phyloP scores from a whole-genome alignment of 30 jellyfish, hydroid and myxozoan species.

The Chrysaora quinquecirrha region DNA sequence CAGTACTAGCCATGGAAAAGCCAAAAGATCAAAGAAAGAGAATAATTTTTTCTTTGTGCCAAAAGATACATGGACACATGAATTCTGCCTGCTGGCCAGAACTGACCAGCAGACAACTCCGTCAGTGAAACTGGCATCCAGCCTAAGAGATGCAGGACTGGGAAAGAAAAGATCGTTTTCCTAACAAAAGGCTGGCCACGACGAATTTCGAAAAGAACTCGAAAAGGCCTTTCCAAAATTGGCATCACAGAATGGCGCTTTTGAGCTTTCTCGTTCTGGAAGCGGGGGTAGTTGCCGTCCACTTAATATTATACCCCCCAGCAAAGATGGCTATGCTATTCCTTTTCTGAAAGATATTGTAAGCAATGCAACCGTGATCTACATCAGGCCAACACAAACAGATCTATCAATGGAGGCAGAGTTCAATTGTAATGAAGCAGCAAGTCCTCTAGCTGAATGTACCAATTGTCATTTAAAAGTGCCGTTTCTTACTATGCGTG shows the following conservation, averaged over 20 bases:
- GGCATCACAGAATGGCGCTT: conserved; percentile 4
- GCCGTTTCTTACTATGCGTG: too few relatives aligned
- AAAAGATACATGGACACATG: conserved; percentile 39
- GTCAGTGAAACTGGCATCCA: neutral
- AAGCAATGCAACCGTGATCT: too few relatives aligned
- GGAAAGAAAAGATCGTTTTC: neutral
- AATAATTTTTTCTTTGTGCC: neutral
- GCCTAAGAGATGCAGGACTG: conserved; percentile 9
- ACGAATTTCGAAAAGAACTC: neutral
- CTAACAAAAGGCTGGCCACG: conserved; percentile 5
- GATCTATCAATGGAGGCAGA: too few relatives aligned
- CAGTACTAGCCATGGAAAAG: too few relatives aligned
- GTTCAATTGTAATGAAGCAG: too few relatives aligned
- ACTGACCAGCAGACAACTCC: conserved; percentile 4
- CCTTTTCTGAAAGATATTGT: too few relatives aligned
- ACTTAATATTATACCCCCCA: neutral
- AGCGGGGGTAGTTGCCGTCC: conserved; percentile 12
- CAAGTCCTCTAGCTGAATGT: too few relatives aligned
- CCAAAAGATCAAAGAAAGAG: too few relatives aligned
- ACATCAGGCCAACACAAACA: too few relatives aligned
- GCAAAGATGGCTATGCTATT: neutral
- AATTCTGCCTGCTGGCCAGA: conserved; percentile 16
- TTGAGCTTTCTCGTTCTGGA: neutral
- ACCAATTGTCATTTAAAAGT: too few relatives aligned
- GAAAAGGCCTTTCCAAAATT: conserved; percentile 17